These are phyloP conservation scores for Drosophila borborema DNA, from an alignment of 2,888 invertebrate genomes.

Conservation along the genomic window DNA sequence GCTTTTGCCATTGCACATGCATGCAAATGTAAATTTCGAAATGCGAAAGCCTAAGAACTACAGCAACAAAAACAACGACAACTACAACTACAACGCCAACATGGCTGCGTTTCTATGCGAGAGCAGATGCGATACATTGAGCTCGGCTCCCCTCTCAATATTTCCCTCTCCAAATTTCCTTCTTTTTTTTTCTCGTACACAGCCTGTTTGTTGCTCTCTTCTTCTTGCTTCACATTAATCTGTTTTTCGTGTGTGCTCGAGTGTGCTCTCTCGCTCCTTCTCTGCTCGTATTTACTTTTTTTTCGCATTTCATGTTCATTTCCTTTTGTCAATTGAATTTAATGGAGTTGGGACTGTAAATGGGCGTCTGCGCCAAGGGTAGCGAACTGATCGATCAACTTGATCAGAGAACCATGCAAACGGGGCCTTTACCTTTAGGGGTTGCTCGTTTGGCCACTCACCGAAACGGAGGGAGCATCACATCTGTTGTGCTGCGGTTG, in stretches of 20 bases:
- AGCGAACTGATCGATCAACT: constrained; percentile 74
- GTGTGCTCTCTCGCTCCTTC: constrained; percentile 6
- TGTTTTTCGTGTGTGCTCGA: constrained; percentile 37
- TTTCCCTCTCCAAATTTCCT: constrained; percentile 37
- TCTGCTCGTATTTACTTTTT: neutral
- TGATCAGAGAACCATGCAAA: constrained; percentile 67
- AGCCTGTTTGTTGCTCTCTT: constrained; percentile 9
- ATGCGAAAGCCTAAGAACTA: constrained; percentile 60
- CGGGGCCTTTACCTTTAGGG: constrained; percentile 47
- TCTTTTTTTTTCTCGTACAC: neutral
- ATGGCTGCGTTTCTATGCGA: constrained; percentile 51
- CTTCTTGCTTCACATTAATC: constrained; percentile 61
- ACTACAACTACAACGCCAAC: constrained; percentile 26
- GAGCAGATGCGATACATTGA: constrained; percentile 66
- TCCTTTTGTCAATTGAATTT: constrained; percentile 72
- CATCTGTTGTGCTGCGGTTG: constrained; percentile 36
- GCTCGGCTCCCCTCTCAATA: constrained; percentile 53
- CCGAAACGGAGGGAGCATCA: constrained; percentile 60
- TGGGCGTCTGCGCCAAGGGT: constrained; percentile 72
- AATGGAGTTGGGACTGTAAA: constrained; percentile 66
- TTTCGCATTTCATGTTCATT: constrained; percentile 78
- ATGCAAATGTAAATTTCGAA: constrained; percentile 74
- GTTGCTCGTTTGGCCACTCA: constrained; percentile 58
- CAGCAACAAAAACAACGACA: constrained; percentile 20
- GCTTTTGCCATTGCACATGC: constrained; percentile 55